Base-by-base conservation (phyloP, 1,140 invertebrate genomes). In the fruit fly (Drosophila melanogaster) region DNA sequence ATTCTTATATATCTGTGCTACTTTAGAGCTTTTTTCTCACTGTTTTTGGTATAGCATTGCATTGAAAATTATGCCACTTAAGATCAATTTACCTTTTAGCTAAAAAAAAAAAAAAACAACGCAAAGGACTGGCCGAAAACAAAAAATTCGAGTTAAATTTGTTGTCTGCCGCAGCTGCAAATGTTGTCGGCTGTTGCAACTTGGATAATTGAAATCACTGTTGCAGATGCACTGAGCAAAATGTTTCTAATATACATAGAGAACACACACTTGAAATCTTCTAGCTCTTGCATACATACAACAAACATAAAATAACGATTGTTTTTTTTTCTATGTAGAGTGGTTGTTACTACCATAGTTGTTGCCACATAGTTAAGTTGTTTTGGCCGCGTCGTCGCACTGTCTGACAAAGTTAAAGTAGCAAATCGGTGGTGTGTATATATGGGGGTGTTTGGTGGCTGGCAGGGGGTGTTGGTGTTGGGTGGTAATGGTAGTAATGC, bases 291-390 rank as follows among this genome's bases (percentile, higher is more conserved):
- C 26, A 26, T 6, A 26, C 24, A 6, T 26, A 26, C 24, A 6
- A 26, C 24, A 26, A 26, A 30, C 26, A 30, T 8, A 8, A 8
- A 30, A 30, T 30, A 10, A 1, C 35, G 11, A 37, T 37, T 37
- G 2, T 41, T 61, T 3, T 62, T 40, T 50, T 19, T 35, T 57
- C 19, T 11, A 47, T 77, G 74, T 44, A 54, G 3, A 17, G 24
- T 11, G 26, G 40, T 24, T 62, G 65, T 38, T 62, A 35, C 15
- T 44, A 10, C 44, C 55, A 47, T 41, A 75, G 69, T 38, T 81
- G 69, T 81, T 81, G 79, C 79, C 79, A 77, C 79, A 81, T 81
- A 77, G 78, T 80, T 58, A 61, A 77, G 77, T 72, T 81, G 77
- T 67, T 67, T 61, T 59, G 76, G 50, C 19, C 43, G 67, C 43